Evolutionary conservation across 2,797 vertebrate genomes (phyloP), one percentile per base, ranked within the genome.

Genomic region (Microctenopoma stevenorrisi): DNA sequence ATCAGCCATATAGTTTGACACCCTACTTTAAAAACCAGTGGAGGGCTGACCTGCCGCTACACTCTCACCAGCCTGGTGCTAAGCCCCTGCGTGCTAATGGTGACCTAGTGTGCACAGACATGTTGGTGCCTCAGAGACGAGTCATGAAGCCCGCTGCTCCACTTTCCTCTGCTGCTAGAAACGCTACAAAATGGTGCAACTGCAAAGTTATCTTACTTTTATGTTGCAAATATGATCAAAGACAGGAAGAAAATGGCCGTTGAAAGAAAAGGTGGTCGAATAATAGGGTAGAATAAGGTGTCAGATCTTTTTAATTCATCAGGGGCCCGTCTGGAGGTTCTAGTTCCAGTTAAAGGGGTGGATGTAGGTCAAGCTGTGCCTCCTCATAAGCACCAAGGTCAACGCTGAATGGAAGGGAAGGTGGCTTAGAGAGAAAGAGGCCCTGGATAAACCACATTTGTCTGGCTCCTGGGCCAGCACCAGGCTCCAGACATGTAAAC

Each of bases 361-460:
- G 88, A 94, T 93, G 85, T 93, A 90, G 92, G 92, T 92, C 93
- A 92, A 85, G 87, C 87, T 87, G 81, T 82, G 90, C 81, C 89
- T 92, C 78, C 86, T 88, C 79, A 66, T 89, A 88, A 92, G 86
- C 78, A 85, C 81, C 88, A 92, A 94, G 92, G 93, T 93, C 92
- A 93, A 68, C 28, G 25, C 86, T 88, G 89, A 92, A 88, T 89
- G 80, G 86, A 91, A 90, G 86, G 83, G 84, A 90, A 91, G 90
- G 92, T 91, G 92, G 90, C 91, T 94, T 93, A 92, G 83, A 90
- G 76, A 86, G 82, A 88, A 77, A 88, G 88, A 86, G 85, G 84
- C 81, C 88, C 85, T 69, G 85, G 89, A 89, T 93, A 91, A 93
- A 91, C 82, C 89, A 80, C 89, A 91, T 87, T 87, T 30, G 83